Percentiles rank a stretch among this genome's conserved stretches.
phyloP scores from a whole-genome alignment of 2,888 invertebrate species.

The Hirudinaria manillensis region DNA sequence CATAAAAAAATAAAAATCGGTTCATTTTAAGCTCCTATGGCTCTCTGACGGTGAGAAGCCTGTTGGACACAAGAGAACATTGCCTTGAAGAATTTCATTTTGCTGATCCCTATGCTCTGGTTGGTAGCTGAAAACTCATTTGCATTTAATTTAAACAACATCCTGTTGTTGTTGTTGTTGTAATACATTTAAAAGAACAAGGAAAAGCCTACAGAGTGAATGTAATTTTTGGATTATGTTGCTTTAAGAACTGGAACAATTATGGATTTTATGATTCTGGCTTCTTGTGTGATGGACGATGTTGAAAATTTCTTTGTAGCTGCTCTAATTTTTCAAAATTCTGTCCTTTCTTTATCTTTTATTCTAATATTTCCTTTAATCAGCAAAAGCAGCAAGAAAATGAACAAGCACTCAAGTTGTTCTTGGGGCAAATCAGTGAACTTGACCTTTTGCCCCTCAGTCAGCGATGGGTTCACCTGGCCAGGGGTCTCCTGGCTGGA shows the following conservation, averaged over 20 bases:
- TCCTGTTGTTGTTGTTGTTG: background rate
- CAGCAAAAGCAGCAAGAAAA: conserved; percentile 84
- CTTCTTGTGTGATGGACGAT: background rate
- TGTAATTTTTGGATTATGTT: background rate
- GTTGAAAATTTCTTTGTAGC: background rate
- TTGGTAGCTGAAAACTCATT: conserved; percentile 45
- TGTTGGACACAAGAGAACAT: conserved; percentile 86
- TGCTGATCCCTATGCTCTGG: conserved; percentile 71
- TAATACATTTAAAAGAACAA: background rate
- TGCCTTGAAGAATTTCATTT: conserved; percentile 84
- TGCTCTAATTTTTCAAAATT: background rate
- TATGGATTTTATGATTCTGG: too few species aligned
- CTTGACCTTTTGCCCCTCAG: conserved; percentile 65
- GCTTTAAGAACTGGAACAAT: too few species aligned
- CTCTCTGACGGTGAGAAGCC: conserved; percentile 77
- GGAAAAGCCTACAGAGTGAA: background rate
- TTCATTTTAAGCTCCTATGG: conserved; percentile 62
- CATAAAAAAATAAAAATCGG: background rate
- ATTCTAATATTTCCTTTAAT: conserved; percentile 40
- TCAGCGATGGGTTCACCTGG: conserved; percentile 55
- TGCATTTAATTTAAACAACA: background rate
- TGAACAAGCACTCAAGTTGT: conserved; percentile 67
- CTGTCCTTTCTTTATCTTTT: background rate
- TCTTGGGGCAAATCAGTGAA: conserved; percentile 64
- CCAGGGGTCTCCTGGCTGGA: conserved; percentile 64